Evolutionary conservation across 1,140 invertebrate genomes (phyloP), one percentile per base, ranked within the genome.

Genomic region (Megalonaias nervosa): DNA sequence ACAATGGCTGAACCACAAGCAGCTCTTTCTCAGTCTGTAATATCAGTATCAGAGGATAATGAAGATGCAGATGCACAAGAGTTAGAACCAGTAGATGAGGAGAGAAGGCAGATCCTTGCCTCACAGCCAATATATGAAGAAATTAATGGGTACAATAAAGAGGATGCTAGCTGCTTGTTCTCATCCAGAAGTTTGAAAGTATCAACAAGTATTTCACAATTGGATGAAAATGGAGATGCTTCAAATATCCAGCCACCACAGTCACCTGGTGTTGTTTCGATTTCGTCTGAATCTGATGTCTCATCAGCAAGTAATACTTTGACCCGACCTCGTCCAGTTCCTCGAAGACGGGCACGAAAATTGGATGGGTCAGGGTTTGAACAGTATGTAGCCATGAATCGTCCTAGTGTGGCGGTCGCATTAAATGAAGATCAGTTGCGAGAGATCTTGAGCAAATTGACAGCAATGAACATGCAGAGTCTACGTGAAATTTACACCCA

Each of bases 121-220:
- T 83, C 85, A 1, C 88, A 89, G 67, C 88, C 88, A 19, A 89
- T 89, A 67, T 89, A 89, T 74, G 88, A 89, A 71, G 88, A 89
- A 76, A 89, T 89, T 15, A 86, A 87, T 67, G 86, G 84, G 11
- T 81, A 84, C 64, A 78, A 75, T 61, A 84, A 84, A 76, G 70
- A 67, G n/a, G 77, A 75, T 21, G 56, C 74, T 14, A 67, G 56
- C 68, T 48, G 11, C 38, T 48, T 48, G 6, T 48, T 48, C 38
- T 48, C 38, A 48, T 48, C 38, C 6, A 48, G 11, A 48, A 48
- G 3, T 48, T 48, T 48, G 38, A 48, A 48, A 48, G 38, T 48
- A 48, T 48, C 38, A 11, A 48, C 38, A 48, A 48, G 38, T 48
- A 48, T 48, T 6, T 48, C 38, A 48, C 38, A 48, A 6, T 6